phyloP scores from a whole-genome alignment of 2,888 invertebrate species.

The Campaea margaritaria region DNA sequence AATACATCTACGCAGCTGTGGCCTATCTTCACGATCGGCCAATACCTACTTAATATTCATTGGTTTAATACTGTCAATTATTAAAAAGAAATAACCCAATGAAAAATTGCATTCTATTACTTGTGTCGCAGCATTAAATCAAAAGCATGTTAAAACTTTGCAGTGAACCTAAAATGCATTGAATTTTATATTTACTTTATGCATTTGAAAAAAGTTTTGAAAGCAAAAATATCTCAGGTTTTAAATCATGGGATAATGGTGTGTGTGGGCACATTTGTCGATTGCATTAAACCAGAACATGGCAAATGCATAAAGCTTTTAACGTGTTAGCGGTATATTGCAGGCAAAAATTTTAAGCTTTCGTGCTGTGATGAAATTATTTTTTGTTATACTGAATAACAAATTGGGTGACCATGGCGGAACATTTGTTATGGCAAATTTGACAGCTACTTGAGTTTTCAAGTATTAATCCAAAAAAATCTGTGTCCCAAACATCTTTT shows the following conservation, averaged over 20 bases:
- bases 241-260: constrained; percentile 10
- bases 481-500: no score
- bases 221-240: neutral
- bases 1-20: no score
- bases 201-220: neutral
- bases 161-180: neutral
- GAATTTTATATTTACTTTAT: neutral
- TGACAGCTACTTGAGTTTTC: no score
- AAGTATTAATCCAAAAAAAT: no score
- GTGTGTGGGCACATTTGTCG: constrained; percentile 30
- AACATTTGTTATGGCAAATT: no score
- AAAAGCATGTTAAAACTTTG: no score
- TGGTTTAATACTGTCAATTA: no score
- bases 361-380: neutral
- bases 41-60: no score
- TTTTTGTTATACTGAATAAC: neutral
- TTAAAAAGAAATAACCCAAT: neutral
- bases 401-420: no score
- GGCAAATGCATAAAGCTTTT: constrained; percentile 48
- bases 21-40: no score
- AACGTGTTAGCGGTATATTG: constrained; percentile 41
- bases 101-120: no score
- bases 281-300: constrained; percentile 32
- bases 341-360: constrained; percentile 21
- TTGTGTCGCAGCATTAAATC: no score